These are phyloP conservation scores for Orthosia gothica DNA, from an alignment of 2,888 invertebrate genomes.

Conservation along the genomic window DNA sequence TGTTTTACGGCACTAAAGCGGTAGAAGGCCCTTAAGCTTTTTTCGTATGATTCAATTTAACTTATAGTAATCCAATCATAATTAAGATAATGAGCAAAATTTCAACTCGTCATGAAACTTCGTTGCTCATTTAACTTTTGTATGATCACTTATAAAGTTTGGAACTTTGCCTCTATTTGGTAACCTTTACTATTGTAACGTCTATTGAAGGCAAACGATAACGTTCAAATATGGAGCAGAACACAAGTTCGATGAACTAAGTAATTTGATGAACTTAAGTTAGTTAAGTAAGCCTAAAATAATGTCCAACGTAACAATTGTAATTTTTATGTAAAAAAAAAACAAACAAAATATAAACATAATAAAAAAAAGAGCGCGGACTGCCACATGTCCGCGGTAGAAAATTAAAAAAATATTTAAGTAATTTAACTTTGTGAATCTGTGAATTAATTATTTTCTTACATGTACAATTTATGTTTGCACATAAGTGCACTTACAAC, in stretches of 20 bases:
- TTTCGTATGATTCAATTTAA: background rate
- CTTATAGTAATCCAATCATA: background rate
- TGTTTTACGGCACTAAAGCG: no score
- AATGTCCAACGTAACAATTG: no score
- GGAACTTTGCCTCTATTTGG: constrained; percentile 4
- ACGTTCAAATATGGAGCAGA: background rate
- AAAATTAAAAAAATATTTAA: no score
- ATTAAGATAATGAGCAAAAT: background rate
- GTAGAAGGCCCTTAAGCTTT: background rate
- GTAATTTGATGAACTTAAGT: no score
- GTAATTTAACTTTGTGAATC: background rate
- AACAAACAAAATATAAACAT: no score
- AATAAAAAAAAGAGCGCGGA: no score
- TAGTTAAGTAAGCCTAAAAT: no score
- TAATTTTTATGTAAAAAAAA: no score
- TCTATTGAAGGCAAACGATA: constrained; percentile 10
- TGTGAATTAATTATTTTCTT: background rate
- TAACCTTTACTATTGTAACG: constrained; percentile 3
- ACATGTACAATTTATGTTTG: background rate
- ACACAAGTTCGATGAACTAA: background rate
- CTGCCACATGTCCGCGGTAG: no score
- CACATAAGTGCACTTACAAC: background rate
- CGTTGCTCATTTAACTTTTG: constrained; percentile 36
- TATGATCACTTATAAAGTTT: constrained; percentile 19
- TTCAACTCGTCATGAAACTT: constrained; percentile 10